A percentile compares a stretch with the other conserved stretches of the same genome.
Evolutionary conservation across 2,888 invertebrate species (phyloP).

Genomic region (Cabera pusaria): DNA sequence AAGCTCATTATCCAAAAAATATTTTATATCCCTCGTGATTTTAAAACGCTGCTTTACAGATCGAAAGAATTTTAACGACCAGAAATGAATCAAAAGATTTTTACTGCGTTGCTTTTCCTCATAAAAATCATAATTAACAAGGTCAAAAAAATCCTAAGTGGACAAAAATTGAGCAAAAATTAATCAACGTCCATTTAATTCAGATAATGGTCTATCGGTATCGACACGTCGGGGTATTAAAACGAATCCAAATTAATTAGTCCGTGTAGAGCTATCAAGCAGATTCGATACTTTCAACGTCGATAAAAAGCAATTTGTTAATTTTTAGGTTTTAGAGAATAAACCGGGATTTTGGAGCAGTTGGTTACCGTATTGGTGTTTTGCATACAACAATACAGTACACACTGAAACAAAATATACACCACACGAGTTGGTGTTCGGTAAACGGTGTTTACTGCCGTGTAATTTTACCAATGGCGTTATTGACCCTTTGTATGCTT

Average conservation of each 20-base stretch:
- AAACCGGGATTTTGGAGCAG: too few relatives aligned
- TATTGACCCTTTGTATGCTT: too few relatives aligned
- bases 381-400: too few relatives aligned
- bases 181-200: constrained; percentile 35
- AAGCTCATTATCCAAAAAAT: too few relatives aligned
- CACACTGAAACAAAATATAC: too few relatives aligned
- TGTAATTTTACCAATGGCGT: too few relatives aligned
- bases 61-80: constrained; percentile 4
- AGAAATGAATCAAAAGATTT: constrained; percentile 3
- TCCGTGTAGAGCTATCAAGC: constrained; percentile 55
- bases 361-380: too few relatives aligned
- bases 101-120: constrained; percentile 18
- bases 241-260: constrained; percentile 58
- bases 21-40: constrained; percentile 5
- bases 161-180: constrained; percentile 37
- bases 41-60: constrained; percentile 3
- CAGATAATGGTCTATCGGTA: constrained; percentile 35
- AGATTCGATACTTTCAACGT: constrained; percentile 53
- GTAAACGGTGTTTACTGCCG: too few relatives aligned
- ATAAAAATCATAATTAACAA: constrained; percentile 30
- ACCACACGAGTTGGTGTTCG: too few relatives aligned
- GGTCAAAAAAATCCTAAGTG: constrained; percentile 33
- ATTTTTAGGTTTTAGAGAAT: too few relatives aligned
- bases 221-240: constrained; percentile 41
- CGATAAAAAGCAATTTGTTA: constrained; percentile 12